Evolutionary conservation across 2,888 invertebrate genomes (phyloP), one percentile per base, ranked within the genome.

Genomic region (Apamea monoglypha): DNA sequence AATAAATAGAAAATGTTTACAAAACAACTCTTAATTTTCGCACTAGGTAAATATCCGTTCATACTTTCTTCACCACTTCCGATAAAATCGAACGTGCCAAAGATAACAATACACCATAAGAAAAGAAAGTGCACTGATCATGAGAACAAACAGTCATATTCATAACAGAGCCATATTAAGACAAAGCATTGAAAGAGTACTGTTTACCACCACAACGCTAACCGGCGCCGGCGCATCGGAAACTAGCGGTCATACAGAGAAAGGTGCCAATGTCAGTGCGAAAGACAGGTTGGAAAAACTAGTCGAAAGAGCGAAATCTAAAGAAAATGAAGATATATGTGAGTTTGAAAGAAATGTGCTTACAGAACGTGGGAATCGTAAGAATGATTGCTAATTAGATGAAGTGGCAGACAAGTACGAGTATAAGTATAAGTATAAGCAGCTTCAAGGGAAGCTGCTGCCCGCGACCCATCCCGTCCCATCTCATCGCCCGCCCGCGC

Each of bases 111-210:
- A n/a, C 75, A 67, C 67, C 79, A 85, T 88, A 86, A 83, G 83
- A 82, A 89, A 84, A 89, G 91, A 83, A 83, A 84, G 84, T 78
- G 64, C 72, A 59, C 79, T 85, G 77, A 89, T 90, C 79, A 81
- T 81, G 76, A 78, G 74, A 77, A 81, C 83, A 85, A 78, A 84
- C 89, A 88, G 76, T 78, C 76, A 75, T 81, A 84, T 82, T 84
- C 78, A 84, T 88, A 83, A 89, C 86, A 85, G 64, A 72, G 66
- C 73, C 77, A 25, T 82, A 74, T n/a, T 67, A 80, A 89, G 79
- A 90, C 88, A 76, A 87, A 61, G 40, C 3, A 0, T 61, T 71
- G 71, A 61, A 87, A 83, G 83, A 79, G 80, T 63, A 69, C 78
- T 80, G 63, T 72, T 86, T 88, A 85, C 82, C 83, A 79, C 61